Conservation (phyloP, 2,888 invertebrate species). For the Aradus depressus region DNA sequence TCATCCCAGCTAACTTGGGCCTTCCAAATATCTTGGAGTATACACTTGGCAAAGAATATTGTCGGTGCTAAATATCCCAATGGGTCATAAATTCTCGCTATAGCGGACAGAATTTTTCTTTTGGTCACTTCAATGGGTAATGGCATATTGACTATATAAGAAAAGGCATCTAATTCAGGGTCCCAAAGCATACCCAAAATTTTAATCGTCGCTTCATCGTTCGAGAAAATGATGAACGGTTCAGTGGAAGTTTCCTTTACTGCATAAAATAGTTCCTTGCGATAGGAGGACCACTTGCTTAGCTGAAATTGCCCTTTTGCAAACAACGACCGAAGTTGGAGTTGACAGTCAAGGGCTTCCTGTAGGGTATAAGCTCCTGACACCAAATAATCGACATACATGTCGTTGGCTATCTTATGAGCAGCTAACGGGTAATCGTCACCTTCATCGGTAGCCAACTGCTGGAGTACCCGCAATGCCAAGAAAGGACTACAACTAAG, state of each 20-base stretch:
- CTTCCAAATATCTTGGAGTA: too few species aligned
- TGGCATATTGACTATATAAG: slow-evolving; percentile 17
- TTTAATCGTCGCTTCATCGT: slow-evolving; percentile 18
- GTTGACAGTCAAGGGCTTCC: slow-evolving; percentile 24
- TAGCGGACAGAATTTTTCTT: slow-evolving; percentile 25
- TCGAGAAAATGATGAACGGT: background rate
- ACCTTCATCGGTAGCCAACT: slow-evolving; percentile 26
- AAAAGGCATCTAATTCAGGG: slow-evolving; percentile 19
- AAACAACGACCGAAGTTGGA: slow-evolving; percentile 24
- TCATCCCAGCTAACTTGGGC: too few species aligned
- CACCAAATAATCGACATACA: slow-evolving; percentile 31
- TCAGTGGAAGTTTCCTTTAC: background rate
- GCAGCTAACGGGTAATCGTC: slow-evolving; percentile 25
- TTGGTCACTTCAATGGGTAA: too few species aligned
- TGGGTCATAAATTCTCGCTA: slow-evolving; percentile 27
- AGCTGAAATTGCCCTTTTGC: slow-evolving; percentile 26
- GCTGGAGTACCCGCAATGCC: slow-evolving; percentile 27
- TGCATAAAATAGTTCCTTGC: slow-evolving; percentile 2
- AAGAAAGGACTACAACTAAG: slow-evolving; percentile 28
- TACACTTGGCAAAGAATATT: too few species aligned
- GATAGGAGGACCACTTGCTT: slow-evolving; percentile 30
- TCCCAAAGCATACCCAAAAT: slow-evolving; percentile 27
- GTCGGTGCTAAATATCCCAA: too few species aligned
- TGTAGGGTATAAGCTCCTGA: slow-evolving; percentile 24
- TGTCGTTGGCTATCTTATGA: slow-evolving; percentile 20